These are phyloP conservation scores for Solen grandis DNA, from an alignment of 1,140 invertebrate species.

Conservation along the genomic window DNA sequence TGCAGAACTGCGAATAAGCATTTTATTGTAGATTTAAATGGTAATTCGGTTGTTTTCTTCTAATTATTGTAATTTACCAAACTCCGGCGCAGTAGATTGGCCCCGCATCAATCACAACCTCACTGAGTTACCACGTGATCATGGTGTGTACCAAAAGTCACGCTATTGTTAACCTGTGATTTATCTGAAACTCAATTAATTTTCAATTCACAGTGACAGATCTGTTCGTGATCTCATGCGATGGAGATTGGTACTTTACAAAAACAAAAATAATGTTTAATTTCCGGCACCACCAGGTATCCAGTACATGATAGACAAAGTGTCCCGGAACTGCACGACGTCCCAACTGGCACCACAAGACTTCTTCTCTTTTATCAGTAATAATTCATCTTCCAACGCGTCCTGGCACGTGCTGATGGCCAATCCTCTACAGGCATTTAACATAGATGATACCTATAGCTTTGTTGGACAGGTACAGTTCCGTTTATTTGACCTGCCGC, in stretches of 20 bases:
- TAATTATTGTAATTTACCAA: no score
- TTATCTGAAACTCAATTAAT: background rate
- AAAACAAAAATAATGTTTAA: background rate
- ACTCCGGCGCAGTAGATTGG: no score
- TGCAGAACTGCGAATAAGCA: no score
- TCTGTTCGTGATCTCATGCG: background rate
- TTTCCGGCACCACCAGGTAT: slow-evolving; percentile 47
- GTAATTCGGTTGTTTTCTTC: no score
- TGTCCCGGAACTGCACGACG: slow-evolving; percentile 60
- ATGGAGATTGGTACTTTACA: background rate
- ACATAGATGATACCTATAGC: slow-evolving; percentile 55
- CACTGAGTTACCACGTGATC: no score
- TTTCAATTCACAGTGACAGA: background rate
- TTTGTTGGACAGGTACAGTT: slow-evolving; percentile 68
- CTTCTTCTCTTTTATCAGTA: background rate
- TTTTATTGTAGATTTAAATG: no score
- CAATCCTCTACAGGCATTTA: slow-evolving; percentile 54
- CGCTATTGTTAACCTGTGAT: background rate
- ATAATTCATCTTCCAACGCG: background rate
- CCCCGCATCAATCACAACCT: no score
- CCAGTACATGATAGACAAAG: slow-evolving; percentile 59
- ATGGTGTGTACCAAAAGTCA: background rate
- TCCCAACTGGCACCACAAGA: slow-evolving; percentile 20
- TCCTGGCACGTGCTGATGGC: slow-evolving; percentile 49
- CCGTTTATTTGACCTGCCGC: background rate